A percentile compares a stretch with the other conserved stretches of the same genome.
Conservation (phyloP, 2,888 invertebrate species). For the Tetanocera ferruginea region DNA sequence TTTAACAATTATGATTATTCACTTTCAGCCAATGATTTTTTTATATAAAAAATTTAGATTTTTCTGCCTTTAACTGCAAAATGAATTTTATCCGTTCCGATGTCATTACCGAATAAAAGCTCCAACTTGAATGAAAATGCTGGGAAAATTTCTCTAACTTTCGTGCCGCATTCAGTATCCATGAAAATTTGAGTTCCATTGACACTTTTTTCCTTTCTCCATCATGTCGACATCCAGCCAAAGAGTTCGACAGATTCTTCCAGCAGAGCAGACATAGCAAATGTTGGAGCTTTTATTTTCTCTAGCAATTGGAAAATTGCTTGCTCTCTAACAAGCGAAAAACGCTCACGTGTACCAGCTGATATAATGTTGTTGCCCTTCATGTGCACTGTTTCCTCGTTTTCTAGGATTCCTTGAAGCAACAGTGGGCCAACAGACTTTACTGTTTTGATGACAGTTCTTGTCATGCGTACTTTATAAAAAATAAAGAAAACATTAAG, state of each 20-base stretch:
- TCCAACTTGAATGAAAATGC: slow-evolving; percentile 63
- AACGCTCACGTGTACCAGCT: slow-evolving; percentile 19
- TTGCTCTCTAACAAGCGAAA: neutral
- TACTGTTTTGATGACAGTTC: neutral
- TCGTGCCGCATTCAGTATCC: slow-evolving; percentile 17
- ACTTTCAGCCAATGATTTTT: too few species aligned
- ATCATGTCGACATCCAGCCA: slow-evolving; percentile 2
- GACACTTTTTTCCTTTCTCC: slow-evolving; percentile 20
- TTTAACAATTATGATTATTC: too few species aligned
- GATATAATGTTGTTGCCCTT: neutral
- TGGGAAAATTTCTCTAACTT: slow-evolving; percentile 17
- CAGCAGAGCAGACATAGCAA: neutral
- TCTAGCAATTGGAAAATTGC: neutral
- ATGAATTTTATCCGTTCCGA: neutral
- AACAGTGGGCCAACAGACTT: neutral
- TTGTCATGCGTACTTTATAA: neutral
- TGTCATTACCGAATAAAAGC: slow-evolving; percentile 41
- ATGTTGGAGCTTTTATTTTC: neutral
- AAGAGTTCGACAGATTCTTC: neutral
- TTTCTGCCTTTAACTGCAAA: neutral
- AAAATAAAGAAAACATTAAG: neutral
- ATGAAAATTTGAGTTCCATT: slow-evolving; percentile 24
- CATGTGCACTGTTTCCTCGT: neutral
- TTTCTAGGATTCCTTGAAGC: neutral
- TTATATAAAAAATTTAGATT: too few species aligned